Percentiles rank a stretch among this genome's conserved stretches.
These are phyloP conservation scores for Drosophila willistoni DNA, from an alignment of 1,140 invertebrate species.

Conservation along the genomic window DNA sequence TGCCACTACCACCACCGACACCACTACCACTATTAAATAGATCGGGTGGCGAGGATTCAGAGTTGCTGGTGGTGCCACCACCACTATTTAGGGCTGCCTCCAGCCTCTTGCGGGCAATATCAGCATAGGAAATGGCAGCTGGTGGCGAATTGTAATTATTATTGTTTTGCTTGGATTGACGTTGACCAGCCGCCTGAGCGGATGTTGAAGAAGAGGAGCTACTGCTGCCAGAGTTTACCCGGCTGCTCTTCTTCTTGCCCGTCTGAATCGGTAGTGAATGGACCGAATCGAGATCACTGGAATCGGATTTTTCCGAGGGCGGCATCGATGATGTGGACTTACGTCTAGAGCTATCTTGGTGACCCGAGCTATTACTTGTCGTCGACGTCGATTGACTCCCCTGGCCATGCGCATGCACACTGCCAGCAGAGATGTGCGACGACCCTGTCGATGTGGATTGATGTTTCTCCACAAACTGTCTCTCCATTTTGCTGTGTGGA, in stretches of 20 bases:
- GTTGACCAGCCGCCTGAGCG: constrained; percentile 28
- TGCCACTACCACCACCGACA: too few relatives aligned
- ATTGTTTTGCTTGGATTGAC: constrained; percentile 39
- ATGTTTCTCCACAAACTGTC: constrained; percentile 34
- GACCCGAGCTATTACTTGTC: constrained; percentile 34
- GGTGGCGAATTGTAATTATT: constrained; percentile 40
- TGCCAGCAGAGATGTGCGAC: constrained; percentile 14
- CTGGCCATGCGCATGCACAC: neutral
- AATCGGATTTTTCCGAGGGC: constrained; percentile 89
- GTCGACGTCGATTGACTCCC: constrained; percentile 36
- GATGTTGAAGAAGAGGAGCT: neutral
- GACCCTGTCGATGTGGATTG: constrained; percentile 1
- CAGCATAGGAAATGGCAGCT: constrained; percentile 86
- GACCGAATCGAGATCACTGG: constrained; percentile 88
- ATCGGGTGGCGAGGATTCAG: constrained; percentile 26
- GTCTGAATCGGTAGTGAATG: constrained; percentile 88
- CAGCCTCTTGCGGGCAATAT: constrained; percentile 86
- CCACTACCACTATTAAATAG: constrained; percentile 9
- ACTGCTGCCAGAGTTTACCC: neutral
- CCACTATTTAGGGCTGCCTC: constrained; percentile 47
- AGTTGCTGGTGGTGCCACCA: constrained; percentile 24
- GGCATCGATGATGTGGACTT: constrained; percentile 87
- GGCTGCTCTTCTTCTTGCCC: constrained; percentile 66
- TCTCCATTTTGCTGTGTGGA: constrained; percentile 22
- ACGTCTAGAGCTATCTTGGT: constrained; percentile 80